Evolutionary conservation across 2,797 vertebrate species (phyloP).

Genomic region (Bradypus variegatus): DNA sequence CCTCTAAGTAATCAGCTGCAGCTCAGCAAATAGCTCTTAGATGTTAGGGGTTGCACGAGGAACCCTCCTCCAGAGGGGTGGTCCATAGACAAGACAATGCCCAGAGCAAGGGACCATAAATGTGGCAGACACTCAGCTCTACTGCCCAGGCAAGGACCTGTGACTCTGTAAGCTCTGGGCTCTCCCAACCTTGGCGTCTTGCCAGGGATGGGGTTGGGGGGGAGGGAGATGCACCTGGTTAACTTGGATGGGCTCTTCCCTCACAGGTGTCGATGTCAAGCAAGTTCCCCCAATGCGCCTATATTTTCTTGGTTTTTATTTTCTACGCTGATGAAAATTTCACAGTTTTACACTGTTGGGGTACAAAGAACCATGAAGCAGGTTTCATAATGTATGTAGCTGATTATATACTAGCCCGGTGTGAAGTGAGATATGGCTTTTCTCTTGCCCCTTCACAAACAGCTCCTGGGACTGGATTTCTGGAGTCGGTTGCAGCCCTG

Average conservation of each 20-base stretch:
- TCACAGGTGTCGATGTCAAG: not conserved
- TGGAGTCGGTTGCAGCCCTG: not conserved
- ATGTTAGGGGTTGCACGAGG: not conserved
- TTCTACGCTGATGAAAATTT: conserved; percentile 34
- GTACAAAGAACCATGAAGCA: conserved; percentile 9
- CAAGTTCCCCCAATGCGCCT: not conserved
- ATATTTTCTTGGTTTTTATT: conserved; percentile 42
- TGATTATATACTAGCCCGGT: not conserved
- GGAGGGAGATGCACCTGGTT: not conserved
- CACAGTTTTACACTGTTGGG: conserved; percentile 34
- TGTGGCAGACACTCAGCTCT: not conserved
- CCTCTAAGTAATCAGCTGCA: not conserved
- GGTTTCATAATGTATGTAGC: conserved; percentile 24
- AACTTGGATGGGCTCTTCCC: not conserved
- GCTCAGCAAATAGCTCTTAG: not conserved
- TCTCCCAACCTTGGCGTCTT: not conserved
- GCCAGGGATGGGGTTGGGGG: not conserved
- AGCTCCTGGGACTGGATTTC: not conserved
- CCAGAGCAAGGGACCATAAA: not conserved
- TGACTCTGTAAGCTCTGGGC: not conserved
- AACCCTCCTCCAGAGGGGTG: not conserved
- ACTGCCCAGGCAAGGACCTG: not conserved
- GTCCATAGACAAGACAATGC: not conserved
- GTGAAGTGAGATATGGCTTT: not conserved
- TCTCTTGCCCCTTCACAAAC: not conserved